Evolutionary conservation across 2,113 vertebrate species (phyloP), one percentile per base, ranked within the genome.

Genomic region (Hippocampus mohnikei): DNA sequence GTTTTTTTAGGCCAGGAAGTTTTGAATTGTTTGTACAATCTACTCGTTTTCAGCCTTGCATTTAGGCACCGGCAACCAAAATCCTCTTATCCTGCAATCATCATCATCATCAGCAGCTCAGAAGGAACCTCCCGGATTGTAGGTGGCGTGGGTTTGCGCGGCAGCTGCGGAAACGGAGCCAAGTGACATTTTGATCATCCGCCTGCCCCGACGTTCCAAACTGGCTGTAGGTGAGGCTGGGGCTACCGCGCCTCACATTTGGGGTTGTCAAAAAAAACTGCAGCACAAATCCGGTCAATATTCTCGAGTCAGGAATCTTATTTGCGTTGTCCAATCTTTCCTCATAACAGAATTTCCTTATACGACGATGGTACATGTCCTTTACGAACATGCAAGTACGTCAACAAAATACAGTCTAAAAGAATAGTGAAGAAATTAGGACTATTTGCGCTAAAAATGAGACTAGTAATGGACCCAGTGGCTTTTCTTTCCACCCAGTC

Each of bases 71-170:
- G 81, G 76, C 56, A 81, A 83, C 83, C 84, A 27, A 92, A 93
- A 92, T 92, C 91, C 90, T 91, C 86, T 93, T 90, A 85, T 81
- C 83, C 76, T 29, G 42, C 85, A 82, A 90, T 89, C 81, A 87
- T 92, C 91, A 91, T 90, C 92, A 90, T 89, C 81, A 87, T 92
- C 91, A 91, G 90, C 92, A 91, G 87, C 90, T 90, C 84, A 89
- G 87, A 80, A 74, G 67, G 81, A 85, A 88, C 73, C 81, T 85
- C 78, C 72, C 83, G 82, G 82, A 90, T 92, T 90, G 87, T 86
- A 77, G 83, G 78, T 85, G 77, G 55, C 82, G 81, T 74, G 68
- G 70, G 82, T 85, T 81, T 25, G 74, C 80, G 74, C 72, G 79
- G 75, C 50, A 27, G 46, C 60, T 65, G 69, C 62, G 70, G 65